Base-by-base conservation (phyloP, 2,113 vertebrate species). In the Cranoglanis bouderius region DNA sequence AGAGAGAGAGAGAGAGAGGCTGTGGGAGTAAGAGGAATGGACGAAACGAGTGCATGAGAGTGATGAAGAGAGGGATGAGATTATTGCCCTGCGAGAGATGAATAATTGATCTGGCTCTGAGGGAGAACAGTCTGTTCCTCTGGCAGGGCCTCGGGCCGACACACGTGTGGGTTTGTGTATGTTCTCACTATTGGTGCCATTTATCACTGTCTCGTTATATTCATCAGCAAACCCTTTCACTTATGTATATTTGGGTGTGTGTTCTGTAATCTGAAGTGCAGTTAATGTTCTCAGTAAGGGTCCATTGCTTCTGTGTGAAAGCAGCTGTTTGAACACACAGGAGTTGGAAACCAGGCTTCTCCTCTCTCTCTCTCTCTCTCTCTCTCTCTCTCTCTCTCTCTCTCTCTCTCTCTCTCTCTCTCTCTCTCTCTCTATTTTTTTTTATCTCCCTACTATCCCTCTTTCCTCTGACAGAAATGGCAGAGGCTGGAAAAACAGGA, bases 31-130 rank as follows among this genome's bases (percentile, higher is more conserved):
- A 32, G 46, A 19, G 13, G 65, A 80, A 49, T 86, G 32, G 59
- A 26, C 49, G 38, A 46, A 55, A 85, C 18, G 8, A 57, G 57
- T 55, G 16, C 18, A 63, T 46, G 57, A 65, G 91, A 89, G 89
- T 89, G 89, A 72, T 84, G 87, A 75, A 92, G 88, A 85, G 84
- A 80, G 24, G 16, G 49, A 55, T 59, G 32, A 59, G 53, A 59
- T 82, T 82, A 35, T 55, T 81, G 24, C 53, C 32, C 67, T 84
- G 49, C 70, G 89, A 91, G 86, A 74, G 89, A 93, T 94, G 87
- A 93, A 95, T 95, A 91, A 94, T 95, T 94, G 89, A 95, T 92
- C 70, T 85, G 85, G 55, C 78, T 92, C 43, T 75, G 91, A 91
- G 78, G 89, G 88, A 88, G 19, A 89, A 93, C 87, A 89, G 84